A percentile compares a stretch with the other conserved stretches of the same genome.
These are phyloP conservation scores for Gymnogyps californianus DNA, from an alignment of 2,113 vertebrate genomes.

Conservation along the genomic window DNA sequence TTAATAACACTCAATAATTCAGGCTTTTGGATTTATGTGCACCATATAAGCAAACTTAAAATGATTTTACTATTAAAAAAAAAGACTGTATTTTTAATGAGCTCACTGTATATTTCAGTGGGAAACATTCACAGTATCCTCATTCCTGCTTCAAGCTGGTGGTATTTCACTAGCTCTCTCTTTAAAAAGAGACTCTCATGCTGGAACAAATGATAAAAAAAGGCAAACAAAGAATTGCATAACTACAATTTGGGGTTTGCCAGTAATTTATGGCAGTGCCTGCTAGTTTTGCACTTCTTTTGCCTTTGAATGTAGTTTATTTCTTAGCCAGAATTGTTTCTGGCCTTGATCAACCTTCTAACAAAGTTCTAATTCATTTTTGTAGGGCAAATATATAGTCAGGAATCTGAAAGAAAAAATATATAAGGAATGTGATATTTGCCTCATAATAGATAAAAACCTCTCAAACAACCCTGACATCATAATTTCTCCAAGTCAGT, in stretches of 20 bases:
- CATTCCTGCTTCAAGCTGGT: not conserved
- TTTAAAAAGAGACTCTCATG: not conserved
- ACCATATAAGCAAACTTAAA: constrained; percentile 34
- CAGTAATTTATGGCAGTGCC: not conserved
- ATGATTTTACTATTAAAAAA: constrained; percentile 42
- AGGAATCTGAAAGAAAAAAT: not conserved
- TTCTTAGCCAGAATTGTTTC: not conserved
- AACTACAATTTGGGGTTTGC: not conserved
- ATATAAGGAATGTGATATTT: not conserved
- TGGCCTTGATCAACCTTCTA: not conserved
- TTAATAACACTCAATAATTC: not conserved
- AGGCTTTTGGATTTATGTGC: not conserved
- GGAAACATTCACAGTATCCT: not conserved
- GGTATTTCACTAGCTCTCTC: not conserved
- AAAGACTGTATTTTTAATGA: constrained; percentile 47
- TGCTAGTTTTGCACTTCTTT: not conserved
- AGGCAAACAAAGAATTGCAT: not conserved
- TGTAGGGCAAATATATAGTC: not conserved
- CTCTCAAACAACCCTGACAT: not conserved
- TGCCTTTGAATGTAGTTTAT: not conserved
- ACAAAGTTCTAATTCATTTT: not conserved
- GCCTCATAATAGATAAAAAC: not conserved
- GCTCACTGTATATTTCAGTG: constrained; percentile 21
- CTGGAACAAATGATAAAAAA: not conserved
- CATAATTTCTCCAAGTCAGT: not conserved